Base-by-base conservation (phyloP, 2,113 vertebrate genomes). In the Petaurus breviceps region DNA sequence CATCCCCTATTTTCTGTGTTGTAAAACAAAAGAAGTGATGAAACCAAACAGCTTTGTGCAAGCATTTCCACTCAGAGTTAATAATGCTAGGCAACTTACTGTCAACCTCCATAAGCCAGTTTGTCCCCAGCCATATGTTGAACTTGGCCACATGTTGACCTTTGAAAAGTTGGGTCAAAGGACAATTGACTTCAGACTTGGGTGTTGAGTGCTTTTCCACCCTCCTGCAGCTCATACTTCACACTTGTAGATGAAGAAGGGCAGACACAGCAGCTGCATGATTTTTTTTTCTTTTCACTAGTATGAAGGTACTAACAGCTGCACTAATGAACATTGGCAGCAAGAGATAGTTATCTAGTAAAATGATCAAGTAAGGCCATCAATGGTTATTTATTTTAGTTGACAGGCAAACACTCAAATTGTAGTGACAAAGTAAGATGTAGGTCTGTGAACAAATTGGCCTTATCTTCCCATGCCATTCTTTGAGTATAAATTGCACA, bases 241-340 rank as follows among this genome's bases (percentile, higher is more conserved):
- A 90, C 95, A 92, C 31, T 52, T 91, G 11, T 1, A 94, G 26
- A 93, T 77, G 8, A 89, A 37, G 4, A 43, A 31, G 3, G 37
- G 19, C n/a, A 84, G 57, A 91, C 92, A 49, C 37, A 96, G 47
- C 54, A 92, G 24, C 50, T 94, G 1, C 9, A 5, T 47, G 14
- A 57, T 2, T 51, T 5, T 89, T 55, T 4, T 90, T 12, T 46
- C 61, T 14, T 77, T 77, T 84, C 91, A 53, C 2, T 84, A 93
- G 0, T 7, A 92, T 54, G 31, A n/a, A 19, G 51, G 0, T 26
- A 89, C 22, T 77, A 97, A 96, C 57, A 96, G 54, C 51, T 94
- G 26, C 24, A 94, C 16, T 91, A 94, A 84, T 92, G 19, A 0
- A 92, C 51, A 94, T 94, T 95, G 57, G 46, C 46, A 92, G 26